These are phyloP conservation scores for Thripadectes ignobilis DNA, from an alignment of 2,797 vertebrate species.

Conservation along the genomic window DNA sequence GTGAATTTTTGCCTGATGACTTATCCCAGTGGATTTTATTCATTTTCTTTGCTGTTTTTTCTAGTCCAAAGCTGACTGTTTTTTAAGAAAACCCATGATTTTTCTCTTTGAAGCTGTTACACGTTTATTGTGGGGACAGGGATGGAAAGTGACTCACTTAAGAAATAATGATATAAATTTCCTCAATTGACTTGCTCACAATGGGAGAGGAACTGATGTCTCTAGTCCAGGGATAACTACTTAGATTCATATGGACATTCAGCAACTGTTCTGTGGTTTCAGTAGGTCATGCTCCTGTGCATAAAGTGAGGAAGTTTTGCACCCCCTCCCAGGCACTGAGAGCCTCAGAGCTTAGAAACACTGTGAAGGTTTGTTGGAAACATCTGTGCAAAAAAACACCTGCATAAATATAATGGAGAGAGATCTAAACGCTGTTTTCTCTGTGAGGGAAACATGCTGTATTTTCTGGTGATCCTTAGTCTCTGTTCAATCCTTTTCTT, in stretches of 20 bases:
- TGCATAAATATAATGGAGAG: background rate
- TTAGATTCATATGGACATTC: background rate
- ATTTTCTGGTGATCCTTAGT: background rate
- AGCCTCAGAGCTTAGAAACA: background rate
- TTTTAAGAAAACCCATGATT: background rate
- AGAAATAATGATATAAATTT: background rate
- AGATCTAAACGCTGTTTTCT: background rate
- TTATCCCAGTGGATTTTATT: background rate
- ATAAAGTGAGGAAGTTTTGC: fast-evolving
- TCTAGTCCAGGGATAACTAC: background rate
- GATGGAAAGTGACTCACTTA: background rate
- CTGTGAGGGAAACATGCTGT: background rate
- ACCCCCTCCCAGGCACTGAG: background rate
- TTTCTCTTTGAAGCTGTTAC: background rate
- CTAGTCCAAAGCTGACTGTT: background rate
- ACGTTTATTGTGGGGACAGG: fast-evolving
- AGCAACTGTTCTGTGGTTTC: background rate
- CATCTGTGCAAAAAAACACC: background rate
- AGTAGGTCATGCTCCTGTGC: fast-evolving
- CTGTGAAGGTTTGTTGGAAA: background rate
- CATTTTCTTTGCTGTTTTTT: background rate
- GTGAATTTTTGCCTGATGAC: background rate
- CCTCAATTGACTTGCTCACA: background rate
- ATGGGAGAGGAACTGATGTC: background rate
- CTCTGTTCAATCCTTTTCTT: background rate